A percentile compares a stretch with the other conserved stretches of the same genome.
These are phyloP conservation scores for Opisthocomus hoazin DNA, from an alignment of 2,113 vertebrate species.

Conservation along the genomic window DNA sequence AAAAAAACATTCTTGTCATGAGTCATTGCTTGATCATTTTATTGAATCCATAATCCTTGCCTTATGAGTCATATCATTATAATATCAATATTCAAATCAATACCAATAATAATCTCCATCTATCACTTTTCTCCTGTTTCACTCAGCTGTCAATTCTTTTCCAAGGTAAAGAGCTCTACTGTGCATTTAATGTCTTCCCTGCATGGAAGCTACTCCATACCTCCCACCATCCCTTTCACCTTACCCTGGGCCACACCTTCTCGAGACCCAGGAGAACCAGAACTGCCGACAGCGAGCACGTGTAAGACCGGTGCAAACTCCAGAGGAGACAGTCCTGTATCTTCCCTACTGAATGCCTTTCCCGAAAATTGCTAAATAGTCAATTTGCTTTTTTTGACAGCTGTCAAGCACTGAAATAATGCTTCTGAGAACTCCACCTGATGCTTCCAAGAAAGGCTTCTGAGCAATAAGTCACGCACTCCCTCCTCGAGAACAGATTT, in stretches of 20 bases:
- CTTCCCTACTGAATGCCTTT: not conserved
- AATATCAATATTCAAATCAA: not conserved
- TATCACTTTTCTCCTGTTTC: not conserved
- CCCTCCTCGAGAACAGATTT: not conserved
- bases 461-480: not conserved
- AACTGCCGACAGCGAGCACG: not conserved
- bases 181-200: not conserved
- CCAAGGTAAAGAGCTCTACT: not conserved
- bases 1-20: not conserved
- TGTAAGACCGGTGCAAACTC: not conserved
- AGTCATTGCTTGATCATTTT: not conserved
- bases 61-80: not conserved
- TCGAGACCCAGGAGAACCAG: not conserved
- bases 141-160: not conserved
- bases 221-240: not conserved
- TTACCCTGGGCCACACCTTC: not conserved
- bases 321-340: not conserved
- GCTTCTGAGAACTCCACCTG: conserved; percentile 12
- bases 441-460: not conserved
- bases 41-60: not conserved
- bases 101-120: not conserved
- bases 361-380: not conserved
- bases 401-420: not conserved
- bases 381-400: not conserved
- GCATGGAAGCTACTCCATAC: not conserved